Conservation (phyloP, 2,888 invertebrate species). For the Epinotia demarniana region DNA sequence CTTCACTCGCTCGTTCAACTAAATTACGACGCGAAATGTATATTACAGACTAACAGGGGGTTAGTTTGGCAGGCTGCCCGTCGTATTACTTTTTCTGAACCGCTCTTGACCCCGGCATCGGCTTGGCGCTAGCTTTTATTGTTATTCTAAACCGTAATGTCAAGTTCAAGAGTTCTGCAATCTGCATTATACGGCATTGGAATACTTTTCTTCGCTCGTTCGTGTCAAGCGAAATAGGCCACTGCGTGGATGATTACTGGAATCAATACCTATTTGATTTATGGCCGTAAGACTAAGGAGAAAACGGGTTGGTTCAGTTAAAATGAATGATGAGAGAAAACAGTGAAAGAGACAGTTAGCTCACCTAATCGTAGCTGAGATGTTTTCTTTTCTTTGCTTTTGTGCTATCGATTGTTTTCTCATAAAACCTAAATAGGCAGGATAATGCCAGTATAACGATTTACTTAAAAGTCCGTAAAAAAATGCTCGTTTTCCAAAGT, state of each 20-base stretch:
- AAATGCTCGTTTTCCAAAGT: neutral
- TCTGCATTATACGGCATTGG: slow-evolving; percentile 21
- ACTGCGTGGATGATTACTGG: slow-evolving; percentile 8
- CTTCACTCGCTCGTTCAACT: too few species aligned
- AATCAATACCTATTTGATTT: slow-evolving; percentile 11
- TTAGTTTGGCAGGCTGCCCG: slow-evolving; percentile 35
- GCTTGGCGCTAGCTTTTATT: slow-evolving; percentile 36
- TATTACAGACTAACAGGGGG: slow-evolving; percentile 6
- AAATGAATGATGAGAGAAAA: neutral
- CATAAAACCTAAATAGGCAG: neutral
- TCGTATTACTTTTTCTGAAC: slow-evolving; percentile 38
- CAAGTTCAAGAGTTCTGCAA: slow-evolving; percentile 38
- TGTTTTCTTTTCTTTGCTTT: neutral
- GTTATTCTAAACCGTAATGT: slow-evolving; percentile 37
- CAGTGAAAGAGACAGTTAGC: neutral
- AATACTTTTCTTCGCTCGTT: slow-evolving; percentile 5
- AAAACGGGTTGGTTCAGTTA: neutral
- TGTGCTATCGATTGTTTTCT: neutral
- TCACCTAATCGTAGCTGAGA: neutral
- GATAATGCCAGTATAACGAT: slow-evolving; percentile 1
- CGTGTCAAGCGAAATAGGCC: slow-evolving; percentile 17
- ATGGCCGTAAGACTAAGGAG: neutral
- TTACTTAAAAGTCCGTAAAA: neutral
- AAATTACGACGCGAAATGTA: too few species aligned
- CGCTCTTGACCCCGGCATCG: slow-evolving; percentile 35